phyloP scores from a whole-genome alignment of 92 coral and sea anemone species.

The Heteractis magnifica region DNA sequence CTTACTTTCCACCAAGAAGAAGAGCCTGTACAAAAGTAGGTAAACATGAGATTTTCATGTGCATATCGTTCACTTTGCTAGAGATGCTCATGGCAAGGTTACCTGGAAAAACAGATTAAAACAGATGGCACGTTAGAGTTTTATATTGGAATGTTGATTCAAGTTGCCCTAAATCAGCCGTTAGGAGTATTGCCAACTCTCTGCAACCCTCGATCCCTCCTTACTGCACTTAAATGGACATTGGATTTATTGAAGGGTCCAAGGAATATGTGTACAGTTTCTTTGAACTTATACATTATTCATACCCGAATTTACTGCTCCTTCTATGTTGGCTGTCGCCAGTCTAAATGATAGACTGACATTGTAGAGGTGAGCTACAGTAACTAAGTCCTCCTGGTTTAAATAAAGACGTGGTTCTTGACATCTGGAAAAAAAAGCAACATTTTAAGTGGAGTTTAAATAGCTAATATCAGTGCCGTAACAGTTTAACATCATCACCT shows the following conservation, averaged over 20 bases:
- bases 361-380: conserved; percentile 82
- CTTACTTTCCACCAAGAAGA: conserved; percentile 75
- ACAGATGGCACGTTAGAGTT: background rate
- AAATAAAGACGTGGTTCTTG: conserved; percentile 62
- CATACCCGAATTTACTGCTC: conserved; percentile 80
- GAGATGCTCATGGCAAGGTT: conserved; percentile 67
- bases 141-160: too few species aligned
- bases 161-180: too few species aligned
- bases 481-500: too few species aligned
- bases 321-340: conserved; percentile 66
- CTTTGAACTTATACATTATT: background rate
- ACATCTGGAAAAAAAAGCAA: conserved; percentile 36
- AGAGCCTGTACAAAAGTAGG: conserved; percentile 83
- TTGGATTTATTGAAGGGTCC: too few species aligned
- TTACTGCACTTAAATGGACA: too few species aligned
- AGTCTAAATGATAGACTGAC: conserved; percentile 87
- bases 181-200: too few species aligned
- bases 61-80: conserved; percentile 71
- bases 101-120: conserved; percentile 41
- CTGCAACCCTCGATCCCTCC: too few species aligned
- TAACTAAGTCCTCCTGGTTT: conserved; percentile 78
- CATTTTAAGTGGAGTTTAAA: too few species aligned
- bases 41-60: conserved; percentile 82
- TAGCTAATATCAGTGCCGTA: too few species aligned
- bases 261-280: too few species aligned